Percentiles rank a stretch among this genome's conserved stretches.
phyloP scores from a whole-genome alignment of 2,113 vertebrate species.

The Rallus limicola region DNA sequence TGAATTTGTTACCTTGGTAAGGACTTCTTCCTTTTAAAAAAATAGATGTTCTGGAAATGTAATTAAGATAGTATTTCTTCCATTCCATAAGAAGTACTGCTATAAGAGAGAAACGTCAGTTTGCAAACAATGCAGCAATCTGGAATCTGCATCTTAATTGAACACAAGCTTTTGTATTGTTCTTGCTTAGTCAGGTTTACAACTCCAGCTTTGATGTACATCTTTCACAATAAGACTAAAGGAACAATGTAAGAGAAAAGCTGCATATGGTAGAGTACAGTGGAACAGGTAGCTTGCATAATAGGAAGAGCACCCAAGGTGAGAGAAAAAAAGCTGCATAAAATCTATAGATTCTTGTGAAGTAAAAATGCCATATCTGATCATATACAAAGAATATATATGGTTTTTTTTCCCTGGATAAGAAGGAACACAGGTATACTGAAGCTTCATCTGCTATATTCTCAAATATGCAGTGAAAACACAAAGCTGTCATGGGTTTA shows the following conservation, averaged over 20 bases:
- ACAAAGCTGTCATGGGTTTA: conserved; percentile 10
- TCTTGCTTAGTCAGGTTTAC: conserved; percentile 34
- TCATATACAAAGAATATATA: not conserved
- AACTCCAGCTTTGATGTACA: not conserved
- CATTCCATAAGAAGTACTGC: not conserved
- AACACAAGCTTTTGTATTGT: conserved; percentile 4
- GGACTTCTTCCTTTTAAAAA: not conserved
- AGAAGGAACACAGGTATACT: not conserved
- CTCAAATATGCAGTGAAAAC: not conserved
- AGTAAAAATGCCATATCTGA: not conserved
- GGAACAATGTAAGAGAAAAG: not conserved
- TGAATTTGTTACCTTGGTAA: not conserved
- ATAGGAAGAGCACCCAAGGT: not conserved
- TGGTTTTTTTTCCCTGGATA: not conserved
- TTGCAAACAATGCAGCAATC: conserved; percentile 15
- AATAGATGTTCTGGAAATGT: conserved; percentile 16
- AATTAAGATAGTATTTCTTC: conserved; percentile 32
- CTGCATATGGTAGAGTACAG: not conserved
- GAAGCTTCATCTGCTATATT: not conserved
- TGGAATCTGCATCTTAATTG: conserved; percentile 34
- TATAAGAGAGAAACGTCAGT: conserved; percentile 9
- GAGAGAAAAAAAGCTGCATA: not conserved
- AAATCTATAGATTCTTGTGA: not conserved
- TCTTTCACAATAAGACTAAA: not conserved
- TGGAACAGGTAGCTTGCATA: not conserved